Conservation (phyloP, 2,888 invertebrate species). For the Timema cristinae region DNA sequence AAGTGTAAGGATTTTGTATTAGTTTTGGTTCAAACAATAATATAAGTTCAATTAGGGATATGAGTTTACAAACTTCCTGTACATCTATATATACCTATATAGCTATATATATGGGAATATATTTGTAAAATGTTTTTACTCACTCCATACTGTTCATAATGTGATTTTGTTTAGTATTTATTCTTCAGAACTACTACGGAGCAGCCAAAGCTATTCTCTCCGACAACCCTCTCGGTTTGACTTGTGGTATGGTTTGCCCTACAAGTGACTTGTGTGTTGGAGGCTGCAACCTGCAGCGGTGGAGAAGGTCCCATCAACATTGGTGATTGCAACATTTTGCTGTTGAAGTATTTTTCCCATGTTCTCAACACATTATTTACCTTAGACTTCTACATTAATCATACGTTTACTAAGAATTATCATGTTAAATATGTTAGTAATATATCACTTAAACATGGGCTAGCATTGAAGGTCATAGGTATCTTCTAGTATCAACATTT, state of each 20-base stretch:
- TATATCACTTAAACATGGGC: not conserved
- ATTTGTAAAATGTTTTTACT: no score
- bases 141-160: no score
- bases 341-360: slow-evolving; percentile 65
- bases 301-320: slow-evolving; percentile 98
- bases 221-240: slow-evolving; percentile 93
- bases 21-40: no score
- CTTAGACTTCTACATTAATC: no score
- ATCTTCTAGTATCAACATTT: not conserved
- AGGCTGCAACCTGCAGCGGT: slow-evolving; percentile 94
- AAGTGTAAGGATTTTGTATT: no score
- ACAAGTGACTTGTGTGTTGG: slow-evolving; percentile 98
- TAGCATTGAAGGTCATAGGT: not conserved
- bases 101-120: no score
- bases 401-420: not conserved
- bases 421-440: not conserved
- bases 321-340: slow-evolving; percentile 96
- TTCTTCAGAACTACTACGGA: slow-evolving; percentile 91
- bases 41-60: no score
- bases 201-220: slow-evolving; percentile 94
- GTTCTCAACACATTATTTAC: no score
- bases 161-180: slow-evolving; percentile 8
- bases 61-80: no score
- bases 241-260: slow-evolving; percentile 98
- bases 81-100: no score